These are phyloP conservation scores for Columbina picui DNA, from an alignment of 2,113 vertebrate genomes.

Conservation along the genomic window DNA sequence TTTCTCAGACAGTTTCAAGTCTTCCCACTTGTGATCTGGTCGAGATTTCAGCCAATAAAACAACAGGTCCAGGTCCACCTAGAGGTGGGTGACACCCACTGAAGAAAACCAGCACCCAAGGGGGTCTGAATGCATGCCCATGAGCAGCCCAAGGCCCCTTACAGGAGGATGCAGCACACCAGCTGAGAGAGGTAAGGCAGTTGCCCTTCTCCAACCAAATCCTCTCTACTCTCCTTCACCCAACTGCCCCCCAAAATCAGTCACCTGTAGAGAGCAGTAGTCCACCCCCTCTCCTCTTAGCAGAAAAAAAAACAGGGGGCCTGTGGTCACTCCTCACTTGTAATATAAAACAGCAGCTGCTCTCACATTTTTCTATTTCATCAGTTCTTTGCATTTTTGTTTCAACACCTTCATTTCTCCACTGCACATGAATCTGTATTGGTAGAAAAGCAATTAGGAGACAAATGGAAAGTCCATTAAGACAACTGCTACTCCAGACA, in stretches of 20 bases:
- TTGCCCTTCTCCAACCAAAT: background rate
- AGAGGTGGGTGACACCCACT: background rate
- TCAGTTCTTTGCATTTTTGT: background rate
- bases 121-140: background rate
- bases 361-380: background rate
- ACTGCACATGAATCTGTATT: background rate
- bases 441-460: background rate
- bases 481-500: background rate
- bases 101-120: background rate
- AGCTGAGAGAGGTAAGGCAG: background rate
- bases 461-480: background rate
- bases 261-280: background rate
- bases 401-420: background rate
- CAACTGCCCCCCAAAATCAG: background rate
- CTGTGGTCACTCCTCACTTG: background rate
- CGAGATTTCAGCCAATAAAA: background rate
- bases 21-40: background rate
- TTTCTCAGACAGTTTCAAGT: background rate
- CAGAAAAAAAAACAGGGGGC: background rate
- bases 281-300: background rate
- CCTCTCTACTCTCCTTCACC: background rate
- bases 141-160: background rate
- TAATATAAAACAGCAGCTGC: background rate
- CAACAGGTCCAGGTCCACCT: background rate
- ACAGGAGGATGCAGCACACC: rapidly evolving